Evolutionary conservation across 1,140 invertebrate species (phyloP), one percentile per base, ranked within the genome.

Genomic region (Aphelenchoides besseyi): DNA sequence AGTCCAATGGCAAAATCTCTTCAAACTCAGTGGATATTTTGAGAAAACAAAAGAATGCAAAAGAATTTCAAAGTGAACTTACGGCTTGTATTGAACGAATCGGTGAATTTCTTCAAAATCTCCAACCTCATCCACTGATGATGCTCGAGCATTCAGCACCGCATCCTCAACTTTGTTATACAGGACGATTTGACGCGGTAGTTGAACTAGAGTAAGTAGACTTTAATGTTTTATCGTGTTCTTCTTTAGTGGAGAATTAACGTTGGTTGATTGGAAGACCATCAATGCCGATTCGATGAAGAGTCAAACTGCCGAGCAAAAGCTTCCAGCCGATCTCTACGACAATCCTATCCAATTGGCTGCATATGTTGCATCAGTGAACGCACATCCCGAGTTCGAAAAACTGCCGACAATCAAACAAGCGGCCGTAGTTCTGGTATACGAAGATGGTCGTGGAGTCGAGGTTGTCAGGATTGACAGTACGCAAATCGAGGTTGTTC

Each of bases 231-330:
- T 5, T 16, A 74, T 29, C 35, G 2, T 2, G 5, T 28, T 2
- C 28, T 9, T 52, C 3, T 1, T 41, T 71, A 71, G 70, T 26
- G 70, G 70, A 18, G 70, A 72, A 18, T 52, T 53, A 16, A 72
- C 70, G 1, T 33, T 72, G 8, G 70, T 72, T 29, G 70, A 72
- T 26, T 72, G 70, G 70, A 72, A 72, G 52, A 74, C 70, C 18
- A 36, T 72, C 30, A 72, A 29, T 18, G 18, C 69, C 3, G 70
- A 53, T 29, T 54, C 70, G 2, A 5, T 30, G 32, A 72, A 72
- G n/a, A 73, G 66, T 36, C 26, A 28, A n/a, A 69, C 64, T 9
- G 3, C 9, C 8, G 35, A 12, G 9, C 48, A 12, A 28, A 72
- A 64, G 29, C 8, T 2, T 48, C 53, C 52, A 9, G 18, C 35